Evolutionary conservation across 2,797 vertebrate genomes (phyloP).

Genomic region (Okamejei kenojei): DNA sequence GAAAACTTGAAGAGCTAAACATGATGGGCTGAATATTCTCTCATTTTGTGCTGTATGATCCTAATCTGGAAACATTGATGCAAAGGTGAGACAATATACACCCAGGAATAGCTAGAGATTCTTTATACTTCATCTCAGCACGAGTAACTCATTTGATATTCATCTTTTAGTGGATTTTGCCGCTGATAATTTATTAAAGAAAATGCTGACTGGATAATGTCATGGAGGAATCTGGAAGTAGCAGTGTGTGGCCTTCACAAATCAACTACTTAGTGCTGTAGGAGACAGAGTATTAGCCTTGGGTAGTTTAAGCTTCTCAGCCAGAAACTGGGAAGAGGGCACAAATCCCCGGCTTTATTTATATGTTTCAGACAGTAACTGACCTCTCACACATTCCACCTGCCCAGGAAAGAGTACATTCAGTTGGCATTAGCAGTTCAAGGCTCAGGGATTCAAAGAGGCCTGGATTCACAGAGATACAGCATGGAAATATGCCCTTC

Average conservation of each 20-base stretch:
- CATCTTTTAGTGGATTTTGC: slow-evolving; percentile 3
- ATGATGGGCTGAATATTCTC: background rate
- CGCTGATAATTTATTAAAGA: background rate
- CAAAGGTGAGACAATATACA: background rate
- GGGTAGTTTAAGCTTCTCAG: background rate
- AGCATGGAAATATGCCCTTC: too few relatives aligned
- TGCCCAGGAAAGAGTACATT: background rate
- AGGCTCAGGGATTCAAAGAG: background rate
- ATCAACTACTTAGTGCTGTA: background rate
- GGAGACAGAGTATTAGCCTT: background rate
- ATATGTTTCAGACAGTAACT: background rate
- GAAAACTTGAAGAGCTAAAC: background rate
- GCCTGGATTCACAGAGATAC: too few relatives aligned
- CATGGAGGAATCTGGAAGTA: background rate
- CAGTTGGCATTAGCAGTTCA: background rate
- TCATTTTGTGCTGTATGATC: background rate
- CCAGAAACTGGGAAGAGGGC: background rate
- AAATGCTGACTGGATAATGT: background rate
- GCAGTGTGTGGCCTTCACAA: background rate
- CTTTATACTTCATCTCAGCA: background rate
- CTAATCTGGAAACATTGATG: background rate
- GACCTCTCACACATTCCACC: background rate
- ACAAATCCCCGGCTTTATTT: background rate
- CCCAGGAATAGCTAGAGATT: background rate
- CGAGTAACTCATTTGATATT: background rate